Base-by-base conservation (phyloP, 1,140 invertebrate species). In the Bombus superbus region DNA sequence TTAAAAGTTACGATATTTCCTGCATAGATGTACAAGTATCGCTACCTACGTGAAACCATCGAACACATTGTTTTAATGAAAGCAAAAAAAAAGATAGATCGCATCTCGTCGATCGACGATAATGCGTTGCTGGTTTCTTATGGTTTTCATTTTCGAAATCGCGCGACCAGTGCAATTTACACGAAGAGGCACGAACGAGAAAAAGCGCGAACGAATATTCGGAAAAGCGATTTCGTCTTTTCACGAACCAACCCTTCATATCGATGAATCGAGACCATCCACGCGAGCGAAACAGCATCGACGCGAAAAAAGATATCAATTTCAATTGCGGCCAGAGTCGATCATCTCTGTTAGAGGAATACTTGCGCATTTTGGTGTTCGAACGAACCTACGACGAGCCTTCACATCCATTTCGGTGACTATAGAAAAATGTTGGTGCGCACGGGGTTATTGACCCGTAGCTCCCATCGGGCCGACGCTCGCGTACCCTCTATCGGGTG, bases 241-340 rank as follows among this genome's bases (percentile, higher is more conserved):
- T 74, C 78, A 62, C 15, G 40, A 57, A 80, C 44, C 28, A 53
- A 1, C 76, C n/a, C 42, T 28, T 18, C n/a, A 22, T 71, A 22
- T 44, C 57, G 53, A 40, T 53, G 35, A 44, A 72, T 79, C 66
- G 38, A 40, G 44, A 25, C 42, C 32, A 57, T 59, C 62, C 79
- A 28, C 44, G 35, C 71, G 44, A 40, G 10, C 38, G 59, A n/a
- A 66, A 40, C 44, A 77, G 25, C 68, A 42, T 40, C 78, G 59
- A 85, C 28, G 59, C 44, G 78, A 81, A 85, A 85, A 83, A 85
- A 85, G 92, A 93, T 92, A 92, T 91, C 92, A 92, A 92, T 93
- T 92, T 92, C 92, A 92, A 93, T 92, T 93, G 91, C 81, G 92
- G 91, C 91, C 88, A 90, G 81, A 91, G 91, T 93, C 91, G 87